Conservation (phyloP, 2,888 invertebrate species). For the Drosophila engyochracea region DNA sequence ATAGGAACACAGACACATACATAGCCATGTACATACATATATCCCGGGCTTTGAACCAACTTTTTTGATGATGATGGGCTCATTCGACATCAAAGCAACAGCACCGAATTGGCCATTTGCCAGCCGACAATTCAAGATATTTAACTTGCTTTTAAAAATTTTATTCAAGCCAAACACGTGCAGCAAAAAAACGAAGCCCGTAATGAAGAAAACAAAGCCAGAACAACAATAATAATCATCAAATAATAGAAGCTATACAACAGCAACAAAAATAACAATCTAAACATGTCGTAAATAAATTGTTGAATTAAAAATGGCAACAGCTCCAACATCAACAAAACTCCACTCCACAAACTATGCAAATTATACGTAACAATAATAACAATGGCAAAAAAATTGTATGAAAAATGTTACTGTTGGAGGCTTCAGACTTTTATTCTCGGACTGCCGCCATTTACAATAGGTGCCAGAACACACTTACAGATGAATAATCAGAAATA, state of each 20-base stretch:
- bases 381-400: conserved; percentile 44
- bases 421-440: conserved; percentile 33
- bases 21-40: not conserved
- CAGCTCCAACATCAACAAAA: conserved; percentile 11
- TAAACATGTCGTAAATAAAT: conserved; percentile 55
- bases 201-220: conserved; percentile 40
- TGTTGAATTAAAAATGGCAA: conserved; percentile 56
- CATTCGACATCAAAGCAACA: conserved; percentile 43
- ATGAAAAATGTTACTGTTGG: conserved; percentile 37
- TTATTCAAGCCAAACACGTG: conserved; percentile 67
- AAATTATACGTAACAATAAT: conserved; percentile 44
- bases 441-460: conserved; percentile 31
- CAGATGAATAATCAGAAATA: conserved; percentile 47
- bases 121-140: conserved; percentile 42
- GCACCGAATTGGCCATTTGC: conserved; percentile 44
- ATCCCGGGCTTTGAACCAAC: conserved; percentile 1
- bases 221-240: conserved; percentile 61
- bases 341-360: conserved; percentile 47
- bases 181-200: conserved; percentile 50
- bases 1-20: not conserved
- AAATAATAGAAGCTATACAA: conserved; percentile 52
- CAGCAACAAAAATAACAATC: conserved; percentile 16
- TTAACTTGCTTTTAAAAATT: conserved; percentile 38
- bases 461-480: conserved; percentile 50
- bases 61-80: conserved; percentile 17